Evolutionary conservation across 1,140 invertebrate genomes (phyloP), one percentile per base, ranked within the genome.

Genomic region (Drosophila bipectinata): DNA sequence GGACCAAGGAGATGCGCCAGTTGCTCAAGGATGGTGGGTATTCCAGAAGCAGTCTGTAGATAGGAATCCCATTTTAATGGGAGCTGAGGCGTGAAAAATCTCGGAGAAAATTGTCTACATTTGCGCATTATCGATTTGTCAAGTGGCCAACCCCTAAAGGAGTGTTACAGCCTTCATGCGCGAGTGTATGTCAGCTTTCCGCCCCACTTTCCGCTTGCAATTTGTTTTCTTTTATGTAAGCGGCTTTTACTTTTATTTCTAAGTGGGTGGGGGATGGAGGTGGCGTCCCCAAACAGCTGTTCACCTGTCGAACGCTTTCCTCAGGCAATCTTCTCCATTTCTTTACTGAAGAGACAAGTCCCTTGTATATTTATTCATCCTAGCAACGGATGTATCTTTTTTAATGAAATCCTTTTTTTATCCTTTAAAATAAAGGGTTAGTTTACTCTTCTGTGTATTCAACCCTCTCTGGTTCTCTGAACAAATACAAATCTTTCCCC

Each of bases 1-100:
- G 97, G 53, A 96, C 96, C 4, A 97, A 97, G 92, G 97, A 98
- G 92, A 96, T 97, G 94, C 93, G 97, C 44, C 96, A 97, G 92
- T 93, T 97, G 76, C 93, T 97, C 64, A 97, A 97, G 92, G 96
- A 97, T 93, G 96, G 96, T 97, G 92, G 92, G 93, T 87, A 49
- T 21, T 6, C 15, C 21, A 37, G 4, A 10, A 21, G n/a, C 0
- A 30, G 34, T 15, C 21, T 12, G 1, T 7, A 24, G 4, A 9
- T 15, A 4, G n/a, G 26, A 15, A 30, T 34, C 14, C 41, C n/a
- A n/a, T 28, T 28, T 59, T 9, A 7, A n/a, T 30, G 34, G 9
- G 10, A 44, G 41, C 41, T 44, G 14, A 8, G 14, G 14, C n/a
- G n/a, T 44, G n/a, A 18, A 44, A 44, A 44, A 44, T 44, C 44